phyloP scores from a whole-genome alignment of 2,797 vertebrate species.

The Poeciliopsis presidionis region DNA sequence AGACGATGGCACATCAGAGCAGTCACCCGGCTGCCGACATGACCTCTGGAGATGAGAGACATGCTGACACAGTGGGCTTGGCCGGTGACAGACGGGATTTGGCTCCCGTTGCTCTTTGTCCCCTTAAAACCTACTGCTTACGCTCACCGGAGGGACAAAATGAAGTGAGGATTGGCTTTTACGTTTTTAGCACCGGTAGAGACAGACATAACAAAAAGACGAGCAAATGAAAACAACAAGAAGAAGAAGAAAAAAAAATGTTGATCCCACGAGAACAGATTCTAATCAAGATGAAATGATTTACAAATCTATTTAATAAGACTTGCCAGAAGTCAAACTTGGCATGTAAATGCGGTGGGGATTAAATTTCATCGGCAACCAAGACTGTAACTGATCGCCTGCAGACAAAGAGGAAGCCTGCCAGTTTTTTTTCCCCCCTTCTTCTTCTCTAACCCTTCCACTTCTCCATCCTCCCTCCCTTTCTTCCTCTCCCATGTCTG shows the following conservation, averaged over 20 bases:
- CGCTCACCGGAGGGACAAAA: slow-evolving; percentile 9
- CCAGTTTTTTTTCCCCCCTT: slow-evolving; percentile 56
- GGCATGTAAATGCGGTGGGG: slow-evolving; percentile 81
- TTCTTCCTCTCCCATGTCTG: slow-evolving; percentile 68
- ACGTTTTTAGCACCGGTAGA: slow-evolving; percentile 62
- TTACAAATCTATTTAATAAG: slow-evolving; percentile 86
- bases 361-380: slow-evolving; percentile 83
- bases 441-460: slow-evolving; percentile 44
- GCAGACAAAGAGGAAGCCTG: slow-evolving; percentile 79
- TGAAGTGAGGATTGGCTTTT: slow-evolving; percentile 52
- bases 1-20: slow-evolving; percentile 60
- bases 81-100: slow-evolving; percentile 66
- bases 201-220: slow-evolving; percentile 72
- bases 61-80: slow-evolving; percentile 69
- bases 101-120: slow-evolving; percentile 69
- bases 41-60: slow-evolving; percentile 71
- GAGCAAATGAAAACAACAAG: slow-evolving; percentile 51
- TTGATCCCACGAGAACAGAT: slow-evolving; percentile 77
- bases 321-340: slow-evolving; percentile 84
- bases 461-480: slow-evolving; percentile 50
- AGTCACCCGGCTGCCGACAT: slow-evolving; percentile 43
- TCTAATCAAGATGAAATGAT: slow-evolving; percentile 85
- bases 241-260: slow-evolving; percentile 40
- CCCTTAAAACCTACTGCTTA: slow-evolving; percentile 51
- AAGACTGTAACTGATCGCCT: slow-evolving; percentile 83